These are phyloP conservation scores for Gnathonemus echidnorhynchus DNA, from an alignment of 2,113 vertebrate species.

Conservation along the genomic window DNA sequence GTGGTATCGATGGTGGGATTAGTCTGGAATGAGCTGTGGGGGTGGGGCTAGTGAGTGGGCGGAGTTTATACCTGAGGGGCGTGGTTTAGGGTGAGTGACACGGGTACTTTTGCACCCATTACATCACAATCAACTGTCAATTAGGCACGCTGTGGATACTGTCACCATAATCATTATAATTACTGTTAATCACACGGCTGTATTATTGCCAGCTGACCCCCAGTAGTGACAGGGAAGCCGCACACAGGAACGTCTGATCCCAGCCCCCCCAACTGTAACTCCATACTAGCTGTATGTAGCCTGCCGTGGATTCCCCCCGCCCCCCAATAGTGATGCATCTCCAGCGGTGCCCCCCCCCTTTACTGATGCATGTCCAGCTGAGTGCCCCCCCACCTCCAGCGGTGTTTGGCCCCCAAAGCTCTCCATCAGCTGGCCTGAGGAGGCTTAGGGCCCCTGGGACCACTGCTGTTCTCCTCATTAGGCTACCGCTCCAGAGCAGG, in stretches of 20 bases:
- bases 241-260: background rate
- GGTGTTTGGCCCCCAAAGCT: slow-evolving; percentile 4
- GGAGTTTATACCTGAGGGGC: background rate
- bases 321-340: too few relatives aligned
- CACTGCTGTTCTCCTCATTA: background rate
- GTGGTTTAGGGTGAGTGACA: background rate
- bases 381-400: too few relatives aligned
- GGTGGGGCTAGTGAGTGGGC: background rate
- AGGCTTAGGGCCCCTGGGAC: slow-evolving; percentile 2
- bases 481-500: background rate
- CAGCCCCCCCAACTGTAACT: background rate
- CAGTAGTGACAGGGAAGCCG: background rate
- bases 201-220: background rate
- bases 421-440: slow-evolving; percentile 9
- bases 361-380: too few relatives aligned
- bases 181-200: background rate
- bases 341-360: too few relatives aligned
- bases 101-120: background rate
- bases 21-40: slow-evolving; percentile 16
- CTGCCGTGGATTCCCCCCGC: background rate
- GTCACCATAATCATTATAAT: background rate
- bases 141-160: background rate
- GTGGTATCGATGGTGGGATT: slow-evolving; percentile 17
- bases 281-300: background rate
- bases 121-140: background rate